Evolutionary conservation across 2,888 invertebrate genomes (phyloP), one percentile per base, ranked within the genome.

Genomic region (Desoria tigrina): DNA sequence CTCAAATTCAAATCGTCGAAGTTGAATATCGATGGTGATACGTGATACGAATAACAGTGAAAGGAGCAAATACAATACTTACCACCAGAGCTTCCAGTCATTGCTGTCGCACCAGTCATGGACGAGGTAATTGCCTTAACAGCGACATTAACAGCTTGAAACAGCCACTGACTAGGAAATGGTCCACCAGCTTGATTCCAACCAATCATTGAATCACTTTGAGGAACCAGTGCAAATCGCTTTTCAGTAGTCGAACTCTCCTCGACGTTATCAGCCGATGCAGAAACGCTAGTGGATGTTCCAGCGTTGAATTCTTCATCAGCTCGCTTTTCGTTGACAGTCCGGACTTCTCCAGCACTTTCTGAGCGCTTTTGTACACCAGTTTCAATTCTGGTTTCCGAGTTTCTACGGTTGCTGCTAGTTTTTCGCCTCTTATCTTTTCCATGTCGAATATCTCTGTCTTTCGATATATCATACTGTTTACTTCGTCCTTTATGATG

Each of bases 91-190:
- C 32, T 32, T 7, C 32, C 32, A 32, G 32, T 32, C 32, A 32
- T 32, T 4, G 45, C 21, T 11, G 16, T 9, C n/a, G n/a, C 6
- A 37, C 57, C 57, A 39, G 37, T 60, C 39, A 71, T 59, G n/a
- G 66, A 58, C 27, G 65, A 68, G 0, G 66, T 56, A 27, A 72
- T 63, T 18, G 71, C 65, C 56, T 74, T 75, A 3, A 72, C 71
- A 18, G 74, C 72, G 2, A 73, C 74, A 53, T 76, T 76, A n/a
- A 76, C 72, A 27, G 76, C 74, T 65, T 76, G 76, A 63, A 73
- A 71, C 32, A 76, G 42, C 76, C 76, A 76, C 49, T 75, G 74
- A 63, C 74, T 73, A 57, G 76, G 66, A 63, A 74, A 74, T 16
- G 76, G 74, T 14, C 74, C 76, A 24, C 74, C 74, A 21, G 69